A percentile compares a stretch with the other conserved stretches of the same genome.
These are phyloP conservation scores for Spicauda simplicius DNA, from an alignment of 2,888 invertebrate species.

Conservation along the genomic window DNA sequence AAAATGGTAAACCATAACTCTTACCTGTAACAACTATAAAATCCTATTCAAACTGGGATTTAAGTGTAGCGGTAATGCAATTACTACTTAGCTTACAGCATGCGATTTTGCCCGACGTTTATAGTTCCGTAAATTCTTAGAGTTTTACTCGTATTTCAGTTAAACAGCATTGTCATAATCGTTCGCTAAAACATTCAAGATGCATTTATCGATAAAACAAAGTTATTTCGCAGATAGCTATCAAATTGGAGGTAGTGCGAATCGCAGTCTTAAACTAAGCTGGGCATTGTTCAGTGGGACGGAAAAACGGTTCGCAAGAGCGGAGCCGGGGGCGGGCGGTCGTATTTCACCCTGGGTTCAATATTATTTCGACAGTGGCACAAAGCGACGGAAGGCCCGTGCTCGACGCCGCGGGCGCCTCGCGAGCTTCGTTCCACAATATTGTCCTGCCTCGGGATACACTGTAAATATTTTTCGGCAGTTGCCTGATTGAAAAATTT, in stretches of 20 bases:
- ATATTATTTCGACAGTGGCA: constrained; percentile 82
- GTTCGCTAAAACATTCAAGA: background rate
- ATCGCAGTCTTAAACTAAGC: constrained; percentile 70
- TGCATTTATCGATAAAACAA: background rate
- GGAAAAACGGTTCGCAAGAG: constrained; percentile 78
- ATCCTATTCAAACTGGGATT: constrained; percentile 25
- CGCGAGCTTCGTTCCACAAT: constrained; percentile 74
- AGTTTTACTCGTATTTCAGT: background rate
- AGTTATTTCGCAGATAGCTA: background rate
- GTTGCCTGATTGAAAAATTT: constrained; percentile 81
- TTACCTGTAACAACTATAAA: constrained; percentile 30
- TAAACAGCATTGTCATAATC: background rate
- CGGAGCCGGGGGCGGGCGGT: constrained; percentile 59
- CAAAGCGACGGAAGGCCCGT: constrained; percentile 78
- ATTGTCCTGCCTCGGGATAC: constrained; percentile 83
- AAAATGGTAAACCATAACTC: constrained; percentile 45
- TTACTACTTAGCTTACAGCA: constrained; percentile 25
- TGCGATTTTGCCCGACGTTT: constrained; percentile 7
- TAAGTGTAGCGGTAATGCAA: constrained; percentile 22
- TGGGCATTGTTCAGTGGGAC: constrained; percentile 74
- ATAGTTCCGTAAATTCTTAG: background rate
- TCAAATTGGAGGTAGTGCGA: constrained; percentile 43
- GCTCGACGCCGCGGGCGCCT: constrained; percentile 69
- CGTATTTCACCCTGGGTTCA: constrained; percentile 82
- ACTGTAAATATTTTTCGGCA: constrained; percentile 82